A percentile compares a stretch with the other conserved stretches of the same genome.
These are phyloP conservation scores for Oriolus oriolus DNA, from an alignment of 2,113 vertebrate genomes.

Conservation along the genomic window DNA sequence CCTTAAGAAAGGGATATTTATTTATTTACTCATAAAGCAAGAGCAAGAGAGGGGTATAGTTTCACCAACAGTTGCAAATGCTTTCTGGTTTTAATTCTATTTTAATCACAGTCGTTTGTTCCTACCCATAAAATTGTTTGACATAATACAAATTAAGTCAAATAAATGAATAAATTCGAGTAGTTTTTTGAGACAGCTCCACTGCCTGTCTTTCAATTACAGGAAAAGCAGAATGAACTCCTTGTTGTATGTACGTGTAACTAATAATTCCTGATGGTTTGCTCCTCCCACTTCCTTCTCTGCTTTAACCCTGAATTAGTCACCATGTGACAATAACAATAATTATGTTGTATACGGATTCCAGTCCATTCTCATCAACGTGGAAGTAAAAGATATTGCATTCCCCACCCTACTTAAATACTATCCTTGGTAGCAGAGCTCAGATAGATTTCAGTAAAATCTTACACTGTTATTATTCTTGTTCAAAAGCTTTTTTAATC, in stretches of 20 bases:
- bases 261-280: not conserved
- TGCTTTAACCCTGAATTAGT: not conserved
- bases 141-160: not conserved
- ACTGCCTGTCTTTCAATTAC: not conserved
- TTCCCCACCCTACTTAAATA: not conserved
- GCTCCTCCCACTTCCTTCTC: conserved; percentile 14
- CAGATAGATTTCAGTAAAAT: not conserved
- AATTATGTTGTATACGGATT: not conserved
- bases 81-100: not conserved
- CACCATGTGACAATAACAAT: not conserved
- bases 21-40: not conserved
- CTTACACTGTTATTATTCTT: not conserved
- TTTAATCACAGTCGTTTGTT: not conserved
- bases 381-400: not conserved
- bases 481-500: not conserved
- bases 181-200: not conserved
- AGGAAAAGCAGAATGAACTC: not conserved
- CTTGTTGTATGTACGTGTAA: not conserved
- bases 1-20: not conserved
- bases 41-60: not conserved
- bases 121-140: not conserved
- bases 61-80: not conserved
- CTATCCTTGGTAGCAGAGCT: not conserved
- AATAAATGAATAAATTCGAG: not conserved
- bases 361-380: not conserved